Evolutionary conservation across 2,888 invertebrate genomes (phyloP).

Genomic region (Nineta flava): DNA sequence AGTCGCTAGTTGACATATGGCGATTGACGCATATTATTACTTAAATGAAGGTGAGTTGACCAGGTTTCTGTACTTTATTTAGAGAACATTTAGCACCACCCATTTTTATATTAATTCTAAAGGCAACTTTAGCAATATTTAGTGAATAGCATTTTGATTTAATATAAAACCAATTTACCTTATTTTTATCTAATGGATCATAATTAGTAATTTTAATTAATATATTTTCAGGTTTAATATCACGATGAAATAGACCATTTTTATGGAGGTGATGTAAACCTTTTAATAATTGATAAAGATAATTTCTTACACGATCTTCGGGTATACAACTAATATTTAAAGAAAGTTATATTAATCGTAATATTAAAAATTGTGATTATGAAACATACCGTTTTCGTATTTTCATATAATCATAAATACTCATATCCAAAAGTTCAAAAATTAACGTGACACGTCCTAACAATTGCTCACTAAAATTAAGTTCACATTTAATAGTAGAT

Average conservation of each 20-base stretch:
- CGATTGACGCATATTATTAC: too few relatives aligned
- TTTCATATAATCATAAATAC: slow-evolving; percentile 45
- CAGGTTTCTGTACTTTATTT: too few relatives aligned
- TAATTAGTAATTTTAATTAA: slow-evolving; percentile 29
- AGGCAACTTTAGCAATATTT: too few relatives aligned
- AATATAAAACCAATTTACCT: neutral
- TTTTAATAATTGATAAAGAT: slow-evolving; percentile 41
- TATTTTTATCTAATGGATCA: neutral
- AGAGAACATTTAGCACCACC: too few relatives aligned
- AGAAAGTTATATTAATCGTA: neutral
- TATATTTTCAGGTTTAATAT: slow-evolving; percentile 57
- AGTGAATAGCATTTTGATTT: too few relatives aligned
- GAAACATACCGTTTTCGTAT: slow-evolving; percentile 27
- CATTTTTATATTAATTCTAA: too few relatives aligned
- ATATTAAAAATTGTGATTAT: slow-evolving; percentile 1
- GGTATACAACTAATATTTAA: slow-evolving; percentile 27
- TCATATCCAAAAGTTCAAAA: slow-evolving; percentile 55
- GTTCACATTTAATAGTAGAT: neutral
- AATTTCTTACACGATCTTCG: slow-evolving; percentile 36
- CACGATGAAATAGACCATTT: slow-evolving; percentile 46
- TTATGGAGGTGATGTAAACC: slow-evolving; percentile 45
- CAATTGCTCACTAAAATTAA: slow-evolving; percentile 33
- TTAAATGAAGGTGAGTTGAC: too few relatives aligned
- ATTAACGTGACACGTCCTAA: slow-evolving; percentile 41
- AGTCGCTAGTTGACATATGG: too few relatives aligned